phyloP scores from a whole-genome alignment of 2,888 invertebrate species.

The Limulus polyphemus region DNA sequence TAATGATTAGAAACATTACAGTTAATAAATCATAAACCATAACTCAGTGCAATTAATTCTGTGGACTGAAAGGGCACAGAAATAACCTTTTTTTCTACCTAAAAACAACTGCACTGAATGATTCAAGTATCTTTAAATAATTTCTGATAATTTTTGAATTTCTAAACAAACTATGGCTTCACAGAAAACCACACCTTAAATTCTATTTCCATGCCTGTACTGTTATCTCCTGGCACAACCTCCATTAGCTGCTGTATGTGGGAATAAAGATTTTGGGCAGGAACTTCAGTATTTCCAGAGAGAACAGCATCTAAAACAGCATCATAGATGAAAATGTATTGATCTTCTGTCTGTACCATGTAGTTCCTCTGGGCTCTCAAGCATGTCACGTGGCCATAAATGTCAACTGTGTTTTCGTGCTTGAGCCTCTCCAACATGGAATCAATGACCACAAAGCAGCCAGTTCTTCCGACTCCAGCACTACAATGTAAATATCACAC shows the following conservation, averaged over 20 bases:
- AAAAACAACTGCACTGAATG: too few species aligned
- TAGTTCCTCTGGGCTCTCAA: conserved; percentile 95
- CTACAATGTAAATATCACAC: conserved; percentile 36
- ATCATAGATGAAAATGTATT: conserved; percentile 99
- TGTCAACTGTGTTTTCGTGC: conserved; percentile 95
- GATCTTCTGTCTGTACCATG: conserved; percentile 99
- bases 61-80: too few species aligned
- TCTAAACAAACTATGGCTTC: too few species aligned
- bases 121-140: too few species aligned
- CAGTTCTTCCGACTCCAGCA: conserved; percentile 79
- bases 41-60: too few species aligned
- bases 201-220: conserved; percentile 84
- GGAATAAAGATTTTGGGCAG: conserved; percentile 81
- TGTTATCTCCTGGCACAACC: conserved; percentile 52
- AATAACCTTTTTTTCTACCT: too few species aligned
- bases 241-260: conserved; percentile 92
- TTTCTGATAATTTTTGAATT: too few species aligned
- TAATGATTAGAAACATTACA: too few species aligned
- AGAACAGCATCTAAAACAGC: conserved; percentile 92
- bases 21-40: too few species aligned
- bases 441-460: conserved; percentile 97
- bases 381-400: conserved; percentile 97
- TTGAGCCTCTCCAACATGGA: conserved; percentile 95
- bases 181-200: conserved; percentile 48
- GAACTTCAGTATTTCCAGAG: conserved; percentile 91